Evolutionary conservation across 2,797 vertebrate genomes (phyloP), one percentile per base, ranked within the genome.

Genomic region (Onychomys arenicola): DNA sequence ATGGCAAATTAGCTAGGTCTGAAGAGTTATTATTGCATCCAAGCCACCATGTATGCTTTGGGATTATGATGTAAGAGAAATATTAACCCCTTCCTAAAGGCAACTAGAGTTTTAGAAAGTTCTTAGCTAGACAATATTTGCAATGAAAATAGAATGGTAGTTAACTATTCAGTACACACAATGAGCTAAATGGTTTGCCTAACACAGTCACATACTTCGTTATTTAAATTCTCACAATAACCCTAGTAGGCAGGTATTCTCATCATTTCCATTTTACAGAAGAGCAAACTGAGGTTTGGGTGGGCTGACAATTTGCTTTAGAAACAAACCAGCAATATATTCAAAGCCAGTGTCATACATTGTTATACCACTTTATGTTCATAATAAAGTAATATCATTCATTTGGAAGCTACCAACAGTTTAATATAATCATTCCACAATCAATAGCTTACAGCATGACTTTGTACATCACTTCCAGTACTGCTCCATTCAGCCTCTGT

Each of bases 1-100:
- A 75, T 91, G 97, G 63, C 84, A 97, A 97, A 98, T 97, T 96
- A 98, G 65, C 57, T 52, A 94, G 5, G 40, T 84, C 21, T 95
- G 96, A 69, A 49, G 90, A 97, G 77, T 81, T 90, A 73, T 97
- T 97, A 92, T 76, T 95, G 59, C 80, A 93, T 85, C 71, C 43
- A 95, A 84, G 92, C 9, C 32, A 89, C 96, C 91, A 73, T 67
- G 89, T 0, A 0, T 96, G 89, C 55, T 95, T 86, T 61, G 69
- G 89, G 76, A 97, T 92, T 94, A 90, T 89, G 89, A 94, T 96
- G 92, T 71, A 94, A 94, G 34, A 89, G 88, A 97, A 96, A 84
- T 8, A 73, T 55, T n/a, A 90, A 97, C 82, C 34, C 65, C 85
- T 71, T 95, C 63, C 63, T 95, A 52, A 91, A 67, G 90, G 69